These are phyloP conservation scores for Paradoxurus hermaphroditus DNA, from an alignment of 2,113 vertebrate species.

Conservation along the genomic window DNA sequence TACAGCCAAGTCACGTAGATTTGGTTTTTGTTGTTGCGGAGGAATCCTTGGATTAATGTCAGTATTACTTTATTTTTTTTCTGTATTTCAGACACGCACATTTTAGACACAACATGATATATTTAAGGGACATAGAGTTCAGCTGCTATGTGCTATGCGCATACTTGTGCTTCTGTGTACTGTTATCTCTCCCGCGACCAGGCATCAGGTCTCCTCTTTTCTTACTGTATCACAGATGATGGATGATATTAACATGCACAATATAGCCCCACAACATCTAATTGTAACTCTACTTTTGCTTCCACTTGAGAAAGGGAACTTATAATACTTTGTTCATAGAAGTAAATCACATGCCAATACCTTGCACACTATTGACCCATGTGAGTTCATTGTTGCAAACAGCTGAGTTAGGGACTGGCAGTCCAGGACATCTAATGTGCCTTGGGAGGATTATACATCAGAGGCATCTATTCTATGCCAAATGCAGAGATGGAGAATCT, in stretches of 20 bases:
- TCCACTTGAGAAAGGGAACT: neutral
- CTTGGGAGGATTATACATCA: neutral
- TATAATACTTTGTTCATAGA: neutral
- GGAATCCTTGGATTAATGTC: neutral
- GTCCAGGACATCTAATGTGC: neutral
- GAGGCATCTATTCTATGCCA: neutral
- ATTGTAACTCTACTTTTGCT: neutral
- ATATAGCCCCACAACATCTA: neutral
- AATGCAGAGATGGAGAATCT: neutral
- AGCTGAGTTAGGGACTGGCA: neutral
- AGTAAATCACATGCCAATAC: neutral
- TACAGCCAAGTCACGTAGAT: neutral
- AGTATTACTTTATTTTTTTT: neutral
- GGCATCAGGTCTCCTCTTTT: neutral
- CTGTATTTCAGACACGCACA: neutral
- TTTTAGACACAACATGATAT: neutral
- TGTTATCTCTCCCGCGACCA: neutral
- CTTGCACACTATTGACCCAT: neutral
- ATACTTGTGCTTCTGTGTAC: neutral
- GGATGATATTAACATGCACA: neutral
- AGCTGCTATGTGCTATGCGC: neutral
- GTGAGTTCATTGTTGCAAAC: neutral
- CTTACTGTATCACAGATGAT: neutral
- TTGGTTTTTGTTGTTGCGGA: neutral
- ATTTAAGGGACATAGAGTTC: accelerated